Evolutionary conservation across 2,113 vertebrate genomes (phyloP).

Genomic region (Amblyopsis rosae): DNA sequence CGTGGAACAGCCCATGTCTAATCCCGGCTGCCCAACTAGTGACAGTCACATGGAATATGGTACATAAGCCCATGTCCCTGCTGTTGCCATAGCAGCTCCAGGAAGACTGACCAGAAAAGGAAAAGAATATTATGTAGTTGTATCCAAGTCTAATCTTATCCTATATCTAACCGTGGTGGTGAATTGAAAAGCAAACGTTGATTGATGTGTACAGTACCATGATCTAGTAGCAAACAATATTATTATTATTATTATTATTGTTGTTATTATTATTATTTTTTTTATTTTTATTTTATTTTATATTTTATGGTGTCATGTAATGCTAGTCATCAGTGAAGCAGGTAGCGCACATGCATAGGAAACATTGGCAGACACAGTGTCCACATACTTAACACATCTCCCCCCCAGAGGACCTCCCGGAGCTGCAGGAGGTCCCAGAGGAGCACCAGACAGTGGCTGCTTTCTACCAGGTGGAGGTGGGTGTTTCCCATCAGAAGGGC

Average conservation of each 20-base stretch:
- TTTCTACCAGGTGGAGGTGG: constrained; percentile 86
- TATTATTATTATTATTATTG: no score
- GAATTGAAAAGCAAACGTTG: no score
- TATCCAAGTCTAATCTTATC: no score
- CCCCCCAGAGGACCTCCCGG: constrained; percentile 91
- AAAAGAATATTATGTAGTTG: no score
- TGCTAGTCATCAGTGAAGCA: background rate
- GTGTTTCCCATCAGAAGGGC: constrained; percentile 90
- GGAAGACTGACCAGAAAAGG: no score
- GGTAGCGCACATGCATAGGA: background rate
- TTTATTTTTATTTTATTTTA: background rate
- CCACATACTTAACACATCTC: background rate
- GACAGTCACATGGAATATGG: constrained; percentile 94
- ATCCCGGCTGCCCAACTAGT: constrained; percentile 83
- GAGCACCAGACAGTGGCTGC: constrained; percentile 84
- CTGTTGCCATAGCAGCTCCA: background rate
- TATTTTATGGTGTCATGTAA: background rate
- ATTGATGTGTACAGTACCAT: no score
- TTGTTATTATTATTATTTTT: no score
- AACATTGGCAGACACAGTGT: background rate
- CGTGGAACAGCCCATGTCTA: constrained; percentile 87
- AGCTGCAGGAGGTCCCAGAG: constrained; percentile 90
- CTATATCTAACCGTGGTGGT: no score
- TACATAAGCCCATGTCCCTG: constrained; percentile 45
- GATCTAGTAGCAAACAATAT: no score